phyloP scores from a whole-genome alignment of 2,888 invertebrate genomes.

The Scelioninae gen. 2 region DNA sequence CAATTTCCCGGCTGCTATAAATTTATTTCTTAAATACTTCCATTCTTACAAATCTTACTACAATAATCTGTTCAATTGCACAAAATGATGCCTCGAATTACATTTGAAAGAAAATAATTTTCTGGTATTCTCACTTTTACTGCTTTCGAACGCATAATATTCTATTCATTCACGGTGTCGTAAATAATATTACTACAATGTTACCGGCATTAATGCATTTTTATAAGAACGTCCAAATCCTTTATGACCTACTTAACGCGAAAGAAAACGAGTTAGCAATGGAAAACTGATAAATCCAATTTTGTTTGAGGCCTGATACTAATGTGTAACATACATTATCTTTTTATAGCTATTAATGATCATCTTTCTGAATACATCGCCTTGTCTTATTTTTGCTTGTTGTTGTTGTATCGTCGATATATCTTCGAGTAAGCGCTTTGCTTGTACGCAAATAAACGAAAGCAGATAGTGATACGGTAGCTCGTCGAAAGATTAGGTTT shows the following conservation, averaged over 20 bases:
- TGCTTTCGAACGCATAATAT: background rate
- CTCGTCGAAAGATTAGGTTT: slow-evolving; percentile 73
- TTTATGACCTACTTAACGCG: slow-evolving; percentile 17
- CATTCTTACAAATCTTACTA: no score
- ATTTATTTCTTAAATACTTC: no score
- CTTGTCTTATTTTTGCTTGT: slow-evolving; percentile 44
- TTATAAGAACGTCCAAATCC: slow-evolving; percentile 4
- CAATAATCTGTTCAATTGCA: no score
- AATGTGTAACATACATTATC: slow-evolving; percentile 44
- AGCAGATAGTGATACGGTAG: slow-evolving; percentile 72
- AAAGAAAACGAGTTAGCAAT: background rate
- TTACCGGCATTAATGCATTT: slow-evolving; percentile 2
- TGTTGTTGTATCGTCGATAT: slow-evolving; percentile 41
- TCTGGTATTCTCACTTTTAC: background rate
- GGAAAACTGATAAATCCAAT: slow-evolving; percentile 28
- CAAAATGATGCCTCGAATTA: no score
- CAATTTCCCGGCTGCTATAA: no score
- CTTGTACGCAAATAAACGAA: slow-evolving; percentile 66
- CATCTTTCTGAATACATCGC: slow-evolving; percentile 39
- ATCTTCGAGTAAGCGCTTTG: slow-evolving; percentile 47
- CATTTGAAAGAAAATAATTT: background rate
- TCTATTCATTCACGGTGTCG: background rate
- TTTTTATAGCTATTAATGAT: slow-evolving; percentile 52
- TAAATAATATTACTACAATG: slow-evolving; percentile 11
- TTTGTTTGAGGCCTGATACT: slow-evolving; percentile 10